Conservation (phyloP, 1,140 invertebrate species). For the Musca vetustissima region DNA sequence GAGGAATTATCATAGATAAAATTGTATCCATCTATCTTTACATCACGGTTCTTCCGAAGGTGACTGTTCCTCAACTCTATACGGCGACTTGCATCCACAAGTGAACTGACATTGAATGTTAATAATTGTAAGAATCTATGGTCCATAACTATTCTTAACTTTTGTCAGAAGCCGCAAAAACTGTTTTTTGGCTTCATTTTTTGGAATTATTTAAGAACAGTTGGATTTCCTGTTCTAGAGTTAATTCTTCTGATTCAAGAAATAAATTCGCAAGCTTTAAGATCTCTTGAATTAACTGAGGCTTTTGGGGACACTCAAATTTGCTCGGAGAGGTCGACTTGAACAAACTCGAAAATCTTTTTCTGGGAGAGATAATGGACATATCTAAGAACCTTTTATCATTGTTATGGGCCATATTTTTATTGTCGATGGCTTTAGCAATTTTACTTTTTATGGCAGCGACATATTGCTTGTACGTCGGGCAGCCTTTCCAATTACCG, state of each 20-base stretch:
- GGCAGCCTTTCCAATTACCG: not conserved
- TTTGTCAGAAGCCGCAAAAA: not conserved
- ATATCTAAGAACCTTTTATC: too few relatives aligned
- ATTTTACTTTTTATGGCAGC: not conserved
- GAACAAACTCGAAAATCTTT: too few relatives aligned
- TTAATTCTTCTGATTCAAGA: not conserved
- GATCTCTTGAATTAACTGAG: not conserved
- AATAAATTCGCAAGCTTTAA: not conserved
- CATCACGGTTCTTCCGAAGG: not conserved
- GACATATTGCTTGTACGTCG: not conserved
- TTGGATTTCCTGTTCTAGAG: not conserved
- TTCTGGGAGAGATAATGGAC: too few relatives aligned
- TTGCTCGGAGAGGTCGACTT: not conserved
- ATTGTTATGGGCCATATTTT: not conserved
- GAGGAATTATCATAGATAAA: conserved; percentile 1
- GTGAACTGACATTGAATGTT: not conserved
- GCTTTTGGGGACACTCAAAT: not conserved
- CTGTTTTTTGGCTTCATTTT: not conserved
- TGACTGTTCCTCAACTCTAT: not conserved
- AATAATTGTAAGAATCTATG: not conserved
- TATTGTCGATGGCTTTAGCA: not conserved
- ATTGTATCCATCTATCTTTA: not conserved
- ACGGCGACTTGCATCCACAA: conserved; percentile 1
- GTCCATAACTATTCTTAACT: not conserved
- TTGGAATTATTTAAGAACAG: not conserved